A percentile compares a stretch with the other conserved stretches of the same genome.
Conservation (phyloP, 2,113 vertebrate species). For the Pterocles orientalis region DNA sequence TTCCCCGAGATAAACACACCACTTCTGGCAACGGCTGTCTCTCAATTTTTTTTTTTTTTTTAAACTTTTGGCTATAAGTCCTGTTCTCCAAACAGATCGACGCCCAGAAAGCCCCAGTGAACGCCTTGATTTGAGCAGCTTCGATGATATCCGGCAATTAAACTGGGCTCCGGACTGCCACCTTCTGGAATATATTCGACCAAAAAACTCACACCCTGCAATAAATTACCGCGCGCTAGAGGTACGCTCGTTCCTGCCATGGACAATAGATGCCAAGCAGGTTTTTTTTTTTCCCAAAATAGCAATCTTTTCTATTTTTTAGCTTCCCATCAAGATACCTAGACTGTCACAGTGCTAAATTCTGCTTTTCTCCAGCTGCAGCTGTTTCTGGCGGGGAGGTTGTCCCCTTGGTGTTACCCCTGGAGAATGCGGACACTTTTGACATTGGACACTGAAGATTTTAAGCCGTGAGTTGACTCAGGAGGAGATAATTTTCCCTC, state of each 20-base stretch:
- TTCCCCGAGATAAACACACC: slow-evolving; percentile 65
- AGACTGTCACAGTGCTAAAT: background rate
- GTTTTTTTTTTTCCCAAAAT: background rate
- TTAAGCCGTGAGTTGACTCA: background rate
- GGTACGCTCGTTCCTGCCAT: background rate
- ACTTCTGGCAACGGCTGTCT: slow-evolving; percentile 63
- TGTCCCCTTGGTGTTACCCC: background rate
- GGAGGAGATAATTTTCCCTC: slow-evolving; percentile 8
- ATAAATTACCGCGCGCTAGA: background rate
- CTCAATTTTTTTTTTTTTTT: slow-evolving; percentile 64
- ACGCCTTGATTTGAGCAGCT: slow-evolving; percentile 40
- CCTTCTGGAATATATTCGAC: slow-evolving; percentile 59
- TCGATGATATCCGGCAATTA: slow-evolving; percentile 46
- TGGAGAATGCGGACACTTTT: background rate
- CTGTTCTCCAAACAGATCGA: slow-evolving; percentile 56
- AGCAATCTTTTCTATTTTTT: background rate
- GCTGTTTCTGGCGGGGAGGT: background rate
- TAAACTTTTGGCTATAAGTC: slow-evolving; percentile 47
- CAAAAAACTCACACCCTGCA: background rate
- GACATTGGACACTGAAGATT: background rate
- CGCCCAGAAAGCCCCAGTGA: slow-evolving; percentile 19
- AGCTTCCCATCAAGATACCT: slow-evolving; percentile 53
- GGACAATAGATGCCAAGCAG: background rate
- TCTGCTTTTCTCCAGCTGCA: slow-evolving; percentile 18
- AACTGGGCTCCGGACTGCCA: slow-evolving; percentile 60